Evolutionary conservation across 1,140 invertebrate species (phyloP), one percentile per base, ranked within the genome.

Genomic region (Trichonephila clavipes): DNA sequence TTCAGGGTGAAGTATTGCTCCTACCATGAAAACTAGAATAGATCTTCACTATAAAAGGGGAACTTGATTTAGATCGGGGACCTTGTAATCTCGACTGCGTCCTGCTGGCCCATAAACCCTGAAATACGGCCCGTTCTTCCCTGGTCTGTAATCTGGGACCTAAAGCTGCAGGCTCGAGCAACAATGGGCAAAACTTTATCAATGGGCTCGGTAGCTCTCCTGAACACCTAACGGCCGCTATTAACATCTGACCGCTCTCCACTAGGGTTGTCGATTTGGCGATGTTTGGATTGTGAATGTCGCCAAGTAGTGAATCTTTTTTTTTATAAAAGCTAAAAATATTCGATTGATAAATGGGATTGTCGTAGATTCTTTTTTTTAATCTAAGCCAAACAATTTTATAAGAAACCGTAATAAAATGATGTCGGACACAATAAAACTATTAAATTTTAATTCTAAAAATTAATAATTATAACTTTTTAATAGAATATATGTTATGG

Each of bases 161-260:
- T 19, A 61, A 59, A 28, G 40, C 24, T 44, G 87, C 21, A 87
- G 16, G 85, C 12, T 59, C 16, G n/a, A 69, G 62, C 87, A 69
- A 88, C 87, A 88, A 88, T 88, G 87, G 87, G 64, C 19, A 64
- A 69, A 88, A 88, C 87, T 88, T 88, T 88, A 88, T 88, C 87
- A 88, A 88, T 88, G 87, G 87, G 64, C 19, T 69, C 44, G 18
- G 62, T 58, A 69, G 87, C 87, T 88, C 87, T 28, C 40, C 28
- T 21, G 85, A 24, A 58, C 44, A 66, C 87, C 62, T 88, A 88
- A 88, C 87, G 87, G 87, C n/a, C 24, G 87, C 87, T 69, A 88
- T 88, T 88, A 88, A 88, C 87, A 88, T 88, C 87, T 88, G 87
- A 88, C 87, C 87, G 87, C 28, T 66, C 19, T 24, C 19, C 7